Conservation (phyloP, 2,113 vertebrate genomes). For the Sigmodon hispidus region DNA sequence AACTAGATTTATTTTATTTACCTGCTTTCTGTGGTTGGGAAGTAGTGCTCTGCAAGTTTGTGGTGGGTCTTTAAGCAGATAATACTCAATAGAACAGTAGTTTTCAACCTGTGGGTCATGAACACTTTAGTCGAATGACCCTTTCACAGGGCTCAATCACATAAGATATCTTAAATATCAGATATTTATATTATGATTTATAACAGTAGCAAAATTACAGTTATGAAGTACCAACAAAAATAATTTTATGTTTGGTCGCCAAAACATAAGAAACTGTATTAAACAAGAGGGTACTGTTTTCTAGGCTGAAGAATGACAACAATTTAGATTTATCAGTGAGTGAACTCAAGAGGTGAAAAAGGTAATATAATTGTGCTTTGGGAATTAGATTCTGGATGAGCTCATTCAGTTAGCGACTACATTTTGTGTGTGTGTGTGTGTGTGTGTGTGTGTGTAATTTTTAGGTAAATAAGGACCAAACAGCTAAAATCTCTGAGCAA, state of each 20-base stretch:
- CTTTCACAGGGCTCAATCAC: neutral
- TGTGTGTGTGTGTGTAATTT: neutral
- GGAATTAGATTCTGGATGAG: conserved; percentile 26
- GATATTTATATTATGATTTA: neutral
- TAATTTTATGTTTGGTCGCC: neutral
- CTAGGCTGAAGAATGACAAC: conserved; percentile 40
- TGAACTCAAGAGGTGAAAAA: neutral
- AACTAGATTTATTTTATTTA: conserved; percentile 19
- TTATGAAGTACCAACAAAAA: neutral
- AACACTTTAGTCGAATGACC: neutral
- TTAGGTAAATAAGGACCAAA: conserved; percentile 21
- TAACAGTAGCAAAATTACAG: neutral
- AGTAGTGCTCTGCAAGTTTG: neutral
- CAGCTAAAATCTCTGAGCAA: neutral
- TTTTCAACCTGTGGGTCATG: neutral
- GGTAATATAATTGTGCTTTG: conserved; percentile 25
- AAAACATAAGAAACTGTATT: neutral
- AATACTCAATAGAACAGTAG: neutral
- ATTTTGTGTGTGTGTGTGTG: neutral
- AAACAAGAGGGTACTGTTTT: neutral
- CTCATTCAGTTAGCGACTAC: conserved; percentile 24
- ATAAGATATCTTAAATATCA: neutral
- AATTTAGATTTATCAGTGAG: neutral
- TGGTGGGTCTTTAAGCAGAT: neutral
- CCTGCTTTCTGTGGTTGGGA: neutral